Evolutionary conservation across 2,888 invertebrate species (phyloP), one percentile per base, ranked within the genome.

Genomic region (Nebria brevicollis): DNA sequence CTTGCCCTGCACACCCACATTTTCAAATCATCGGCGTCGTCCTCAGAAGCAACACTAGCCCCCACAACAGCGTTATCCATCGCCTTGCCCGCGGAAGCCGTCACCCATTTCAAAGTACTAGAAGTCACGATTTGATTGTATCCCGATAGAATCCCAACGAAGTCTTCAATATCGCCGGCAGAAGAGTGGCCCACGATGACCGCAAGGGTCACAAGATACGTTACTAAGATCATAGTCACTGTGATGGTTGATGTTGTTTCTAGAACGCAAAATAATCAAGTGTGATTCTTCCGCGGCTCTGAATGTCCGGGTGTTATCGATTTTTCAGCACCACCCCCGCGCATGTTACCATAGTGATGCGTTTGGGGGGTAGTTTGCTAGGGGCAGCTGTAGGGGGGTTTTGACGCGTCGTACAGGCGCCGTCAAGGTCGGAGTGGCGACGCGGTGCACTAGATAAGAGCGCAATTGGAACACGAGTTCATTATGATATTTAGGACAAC

Each of bases 91-190:
- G 90, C 90, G 83, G 87, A 89, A 0, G 92, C 91, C 15, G 75
- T 15, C 77, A 94, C 91, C 96, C 96, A 96, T 86, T 92, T 92
- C 77, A 96, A 90, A 0, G 95, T 95, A 86, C 94, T 95, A 7
- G 96, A 96, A 4, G 96, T 96, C 77, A 95, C 91, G 80, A 94
- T 91, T 88, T 95, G 95, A 82, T 93, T 92, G 25, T 75, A 75
- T 10, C 72, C 65, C 64, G 75, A 75, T n/a, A 75, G 70, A 15
- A 80, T 75, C 70, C 75, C 41, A 11, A 80, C 80, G 11, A 78
- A 26, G 54, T 78, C 66, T 15, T 77, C 73, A 11, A 65, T 54
- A 15, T 80, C 80, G 20, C 75, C 73, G 6, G 20, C 20, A 20
- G 70, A 25, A 25, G n/a, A 70, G 6, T 70, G 70, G 26, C 66